These are phyloP conservation scores for Ips typographus DNA, from an alignment of 1,140 invertebrate species.

Conservation along the genomic window DNA sequence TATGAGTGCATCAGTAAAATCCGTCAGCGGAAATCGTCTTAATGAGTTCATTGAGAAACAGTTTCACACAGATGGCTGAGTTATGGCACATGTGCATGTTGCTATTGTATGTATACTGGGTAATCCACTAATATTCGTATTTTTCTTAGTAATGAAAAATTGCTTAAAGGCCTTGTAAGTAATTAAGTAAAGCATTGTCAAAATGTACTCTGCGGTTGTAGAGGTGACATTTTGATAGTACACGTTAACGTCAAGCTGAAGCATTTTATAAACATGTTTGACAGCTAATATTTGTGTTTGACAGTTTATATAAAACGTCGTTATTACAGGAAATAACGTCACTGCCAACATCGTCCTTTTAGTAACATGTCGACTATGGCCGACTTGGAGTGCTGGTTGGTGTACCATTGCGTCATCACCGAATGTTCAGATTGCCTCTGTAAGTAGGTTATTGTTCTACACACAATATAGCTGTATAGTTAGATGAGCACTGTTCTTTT, in stretches of 20 bases:
- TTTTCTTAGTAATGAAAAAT: too few relatives aligned
- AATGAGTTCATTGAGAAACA: too few relatives aligned
- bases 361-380: constrained; percentile 58
- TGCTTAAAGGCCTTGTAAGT: not conserved
- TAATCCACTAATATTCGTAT: too few relatives aligned
- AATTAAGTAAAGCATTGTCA: not conserved
- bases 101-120: too few relatives aligned
- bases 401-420: constrained; percentile 62
- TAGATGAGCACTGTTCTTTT: not conserved
- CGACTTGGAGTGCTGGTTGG: constrained; percentile 63
- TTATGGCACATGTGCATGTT: too few relatives aligned
- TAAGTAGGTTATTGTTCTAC: constrained; percentile 52
- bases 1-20: too few relatives aligned
- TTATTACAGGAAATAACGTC: not conserved
- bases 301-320: not conserved
- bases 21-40: too few relatives aligned
- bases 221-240: not conserved
- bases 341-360: constrained; percentile 2
- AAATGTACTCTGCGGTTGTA: not conserved
- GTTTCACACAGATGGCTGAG: too few relatives aligned
- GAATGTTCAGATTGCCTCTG: constrained; percentile 62
- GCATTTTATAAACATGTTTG: too few relatives aligned
- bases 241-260: too few relatives aligned
- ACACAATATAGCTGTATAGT: not conserved
- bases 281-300: not conserved